Percentiles rank a stretch among this genome's conserved stretches.
These are phyloP conservation scores for Opisthograptis luteolata DNA, from an alignment of 2,888 invertebrate genomes.

Conservation along the genomic window DNA sequence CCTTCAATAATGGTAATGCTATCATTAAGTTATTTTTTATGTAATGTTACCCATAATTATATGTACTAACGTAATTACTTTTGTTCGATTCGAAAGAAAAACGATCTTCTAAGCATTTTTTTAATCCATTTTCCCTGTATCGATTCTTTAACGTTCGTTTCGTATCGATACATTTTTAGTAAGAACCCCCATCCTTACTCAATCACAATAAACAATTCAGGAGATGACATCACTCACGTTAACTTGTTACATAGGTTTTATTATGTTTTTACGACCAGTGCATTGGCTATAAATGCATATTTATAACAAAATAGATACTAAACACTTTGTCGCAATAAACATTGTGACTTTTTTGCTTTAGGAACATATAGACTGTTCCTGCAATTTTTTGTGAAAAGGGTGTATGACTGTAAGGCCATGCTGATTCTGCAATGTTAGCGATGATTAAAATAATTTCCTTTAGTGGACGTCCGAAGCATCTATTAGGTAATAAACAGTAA, in stretches of 20 bases:
- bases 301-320: neutral
- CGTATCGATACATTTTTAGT: too few species aligned
- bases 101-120: too few species aligned
- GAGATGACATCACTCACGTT: slow-evolving; percentile 42
- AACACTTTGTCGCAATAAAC: slow-evolving; percentile 4
- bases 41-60: too few species aligned
- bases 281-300: slow-evolving; percentile 35
- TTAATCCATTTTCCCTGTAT: too few species aligned
- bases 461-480: slow-evolving; percentile 40
- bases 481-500: slow-evolving; percentile 40
- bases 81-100: too few species aligned
- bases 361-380: neutral
- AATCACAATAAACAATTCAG: slow-evolving; percentile 26
- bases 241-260: slow-evolving; percentile 52
- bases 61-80: too few species aligned
- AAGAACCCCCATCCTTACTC: too few species aligned
- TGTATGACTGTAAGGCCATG: neutral
- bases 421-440: slow-evolving; percentile 45
- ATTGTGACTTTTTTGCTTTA: neutral
- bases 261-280: slow-evolving; percentile 48
- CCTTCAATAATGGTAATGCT: too few species aligned
- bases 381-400: slow-evolving; percentile 7
- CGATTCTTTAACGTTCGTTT: too few species aligned
- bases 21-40: too few species aligned
- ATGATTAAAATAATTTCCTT: slow-evolving; percentile 53